Evolutionary conservation across 1,140 invertebrate species (phyloP).

Genomic region (Macrocentrus cingulum): DNA sequence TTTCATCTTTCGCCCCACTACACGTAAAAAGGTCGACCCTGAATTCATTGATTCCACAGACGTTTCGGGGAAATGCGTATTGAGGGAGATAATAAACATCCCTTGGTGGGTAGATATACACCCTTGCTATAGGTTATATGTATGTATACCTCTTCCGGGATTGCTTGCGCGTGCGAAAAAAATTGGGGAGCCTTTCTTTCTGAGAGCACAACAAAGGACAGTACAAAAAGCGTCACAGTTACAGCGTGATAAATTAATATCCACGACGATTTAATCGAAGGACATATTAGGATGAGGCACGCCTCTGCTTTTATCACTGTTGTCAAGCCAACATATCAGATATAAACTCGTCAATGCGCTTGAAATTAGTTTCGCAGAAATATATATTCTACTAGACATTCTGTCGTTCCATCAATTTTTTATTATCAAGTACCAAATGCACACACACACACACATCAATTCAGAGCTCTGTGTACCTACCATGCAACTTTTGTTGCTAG

Average conservation of each 20-base stretch:
- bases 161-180: background rate
- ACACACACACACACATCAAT: background rate
- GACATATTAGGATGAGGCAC: no score
- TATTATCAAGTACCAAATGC: no score
- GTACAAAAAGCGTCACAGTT: no score
- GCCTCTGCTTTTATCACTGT: no score
- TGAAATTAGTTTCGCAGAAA: background rate
- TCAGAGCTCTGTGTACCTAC: conserved; percentile 40
- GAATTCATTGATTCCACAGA: conserved; percentile 35
- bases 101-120: no score
- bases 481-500: conserved; percentile 53
- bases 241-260: no score
- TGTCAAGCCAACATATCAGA: background rate
- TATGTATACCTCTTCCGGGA: background rate
- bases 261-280: no score
- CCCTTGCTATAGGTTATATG: no score
- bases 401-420: no score
- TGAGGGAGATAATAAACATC: background rate
- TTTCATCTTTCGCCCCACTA: conserved; percentile 25
- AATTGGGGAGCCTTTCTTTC: no score
- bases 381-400: background rate
- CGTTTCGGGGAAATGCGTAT: conserved; percentile 1
- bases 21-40: conserved; percentile 29
- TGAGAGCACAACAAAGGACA: background rate
- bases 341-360: background rate